phyloP scores from a whole-genome alignment of 2,113 vertebrate genomes.

The Balaenoptera acutorostrata region DNA sequence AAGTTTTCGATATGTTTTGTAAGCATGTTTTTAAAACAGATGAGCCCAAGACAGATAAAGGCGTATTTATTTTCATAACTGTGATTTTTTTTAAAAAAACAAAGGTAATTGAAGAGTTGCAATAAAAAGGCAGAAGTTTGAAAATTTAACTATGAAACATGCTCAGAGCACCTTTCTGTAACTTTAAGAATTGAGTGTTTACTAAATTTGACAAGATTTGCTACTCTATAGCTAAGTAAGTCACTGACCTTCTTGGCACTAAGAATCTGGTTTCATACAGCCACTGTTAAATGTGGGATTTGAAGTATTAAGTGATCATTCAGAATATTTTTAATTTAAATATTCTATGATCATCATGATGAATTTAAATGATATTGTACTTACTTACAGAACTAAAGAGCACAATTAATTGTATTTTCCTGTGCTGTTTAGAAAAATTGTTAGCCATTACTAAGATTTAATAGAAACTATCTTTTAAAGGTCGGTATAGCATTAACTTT shows the following conservation, averaged over 20 bases:
- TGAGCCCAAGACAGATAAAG: background rate
- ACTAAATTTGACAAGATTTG: background rate
- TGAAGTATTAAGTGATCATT: background rate
- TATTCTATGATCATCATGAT: background rate
- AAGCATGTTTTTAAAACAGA: background rate
- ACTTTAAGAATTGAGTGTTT: background rate
- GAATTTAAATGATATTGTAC: background rate
- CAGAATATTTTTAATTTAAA: background rate
- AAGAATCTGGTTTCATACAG: background rate
- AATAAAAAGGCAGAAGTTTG: background rate
- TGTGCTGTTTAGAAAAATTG: background rate
- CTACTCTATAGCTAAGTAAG: background rate
- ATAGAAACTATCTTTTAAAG: background rate
- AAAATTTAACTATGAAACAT: background rate
- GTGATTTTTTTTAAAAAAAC: background rate
- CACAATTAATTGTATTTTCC: background rate
- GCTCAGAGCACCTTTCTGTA: background rate
- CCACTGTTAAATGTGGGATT: background rate
- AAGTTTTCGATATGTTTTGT: background rate
- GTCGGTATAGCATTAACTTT: background rate
- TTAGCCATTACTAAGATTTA: background rate
- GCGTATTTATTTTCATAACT: background rate
- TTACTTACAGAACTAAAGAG: background rate
- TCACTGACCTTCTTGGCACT: background rate
- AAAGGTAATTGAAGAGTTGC: background rate